phyloP scores from a whole-genome alignment of 2,797 vertebrate species.

The Bucorvus abyssinicus region DNA sequence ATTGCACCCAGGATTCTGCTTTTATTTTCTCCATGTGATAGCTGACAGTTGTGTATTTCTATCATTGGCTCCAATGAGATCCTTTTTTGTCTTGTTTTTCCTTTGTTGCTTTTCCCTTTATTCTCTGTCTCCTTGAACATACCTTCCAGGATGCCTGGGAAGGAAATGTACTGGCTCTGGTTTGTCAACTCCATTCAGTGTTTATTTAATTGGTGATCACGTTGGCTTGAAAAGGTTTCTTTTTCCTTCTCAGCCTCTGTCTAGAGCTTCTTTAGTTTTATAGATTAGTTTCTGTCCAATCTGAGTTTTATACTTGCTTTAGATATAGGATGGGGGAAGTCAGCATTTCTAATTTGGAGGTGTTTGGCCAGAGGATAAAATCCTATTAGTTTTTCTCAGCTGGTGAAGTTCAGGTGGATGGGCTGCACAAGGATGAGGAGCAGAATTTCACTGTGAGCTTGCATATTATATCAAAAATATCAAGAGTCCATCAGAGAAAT shows the following conservation, averaged over 20 bases:
- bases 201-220: neutral
- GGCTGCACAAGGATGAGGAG: neutral
- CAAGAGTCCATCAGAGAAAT: neutral
- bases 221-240: neutral
- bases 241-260: neutral
- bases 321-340: neutral
- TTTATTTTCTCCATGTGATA: neutral
- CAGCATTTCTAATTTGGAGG: neutral
- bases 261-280: neutral
- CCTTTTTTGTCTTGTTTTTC: neutral
- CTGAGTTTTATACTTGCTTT: neutral
- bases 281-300: neutral
- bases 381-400: neutral
- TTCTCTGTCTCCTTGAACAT: neutral
- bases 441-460: neutral
- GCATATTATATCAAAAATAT: neutral
- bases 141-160: neutral
- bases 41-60: neutral
- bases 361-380: neutral
- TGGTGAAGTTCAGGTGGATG: neutral
- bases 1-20: neutral
- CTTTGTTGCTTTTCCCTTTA: neutral
- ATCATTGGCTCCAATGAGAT: neutral
- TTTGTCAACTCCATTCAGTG: neutral
- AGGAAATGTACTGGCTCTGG: neutral